phyloP scores from a whole-genome alignment of 2,888 invertebrate genomes.

The Perizoma affinitatum region DNA sequence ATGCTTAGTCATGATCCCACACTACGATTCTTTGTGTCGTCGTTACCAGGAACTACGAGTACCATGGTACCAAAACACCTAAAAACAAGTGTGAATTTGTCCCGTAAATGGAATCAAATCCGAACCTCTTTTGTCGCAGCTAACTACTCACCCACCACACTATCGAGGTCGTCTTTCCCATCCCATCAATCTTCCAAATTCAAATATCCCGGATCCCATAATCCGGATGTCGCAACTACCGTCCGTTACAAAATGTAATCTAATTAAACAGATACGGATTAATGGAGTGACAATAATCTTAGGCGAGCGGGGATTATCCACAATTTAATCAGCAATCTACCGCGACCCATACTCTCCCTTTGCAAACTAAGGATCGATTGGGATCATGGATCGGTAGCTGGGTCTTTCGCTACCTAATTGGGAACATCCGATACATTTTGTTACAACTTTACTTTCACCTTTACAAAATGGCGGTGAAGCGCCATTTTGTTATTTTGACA shows the following conservation, averaged over 20 bases:
- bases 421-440: too few relatives aligned
- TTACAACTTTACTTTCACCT: too few relatives aligned
- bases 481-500: too few relatives aligned
- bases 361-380: slow-evolving; percentile 43
- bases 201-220: slow-evolving; percentile 36
- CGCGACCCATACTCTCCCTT: slow-evolving; percentile 51
- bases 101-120: too few relatives aligned
- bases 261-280: slow-evolving; percentile 76
- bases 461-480: too few relatives aligned
- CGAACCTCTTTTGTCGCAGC: too few relatives aligned
- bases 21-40: too few relatives aligned
- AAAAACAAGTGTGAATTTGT: too few relatives aligned
- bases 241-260: slow-evolving; percentile 49
- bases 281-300: slow-evolving; percentile 82
- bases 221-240: slow-evolving; percentile 38
- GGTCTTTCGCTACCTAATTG: slow-evolving; percentile 15
- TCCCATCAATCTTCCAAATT: slow-evolving; percentile 38
- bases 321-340: slow-evolving; percentile 73
- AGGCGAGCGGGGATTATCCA: slow-evolving; percentile 71
- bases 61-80: too few relatives aligned
- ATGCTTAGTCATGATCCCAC: too few relatives aligned
- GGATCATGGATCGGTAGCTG: slow-evolving; percentile 16
- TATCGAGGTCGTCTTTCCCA: background rate
- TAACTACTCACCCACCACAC: too few relatives aligned
- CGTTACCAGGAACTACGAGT: too few relatives aligned